A percentile compares a stretch with the other conserved stretches of the same genome.
Conservation (phyloP, 2,888 invertebrate species). For the Panopea generosa region DNA sequence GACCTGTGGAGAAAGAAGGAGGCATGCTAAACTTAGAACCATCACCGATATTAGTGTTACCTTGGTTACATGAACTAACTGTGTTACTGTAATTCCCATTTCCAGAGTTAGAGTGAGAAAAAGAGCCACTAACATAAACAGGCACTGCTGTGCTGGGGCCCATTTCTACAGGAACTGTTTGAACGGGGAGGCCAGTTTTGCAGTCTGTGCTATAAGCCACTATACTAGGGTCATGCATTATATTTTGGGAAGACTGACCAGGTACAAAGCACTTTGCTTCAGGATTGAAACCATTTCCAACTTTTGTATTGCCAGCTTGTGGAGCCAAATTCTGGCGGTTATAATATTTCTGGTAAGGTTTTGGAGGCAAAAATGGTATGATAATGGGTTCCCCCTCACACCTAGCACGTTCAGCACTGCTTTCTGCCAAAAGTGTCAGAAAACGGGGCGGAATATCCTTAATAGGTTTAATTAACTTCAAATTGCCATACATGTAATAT, state of each 20-base stretch:
- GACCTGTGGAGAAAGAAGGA: conserved; percentile 63
- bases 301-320: neutral
- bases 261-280: conserved; percentile 73
- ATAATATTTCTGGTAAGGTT: conserved; percentile 31
- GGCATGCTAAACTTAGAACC: conserved; percentile 63
- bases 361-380: conserved; percentile 65
- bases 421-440: conserved; percentile 75
- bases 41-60: conserved; percentile 57
- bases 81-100: conserved; percentile 26
- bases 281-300: conserved; percentile 61
- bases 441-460: conserved; percentile 83
- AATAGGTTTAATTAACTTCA: conserved; percentile 80
- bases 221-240: conserved; percentile 58
- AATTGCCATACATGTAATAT: conserved; percentile 81
- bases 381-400: conserved; percentile 81
- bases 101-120: conserved; percentile 26
- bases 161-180: neutral
- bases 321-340: neutral
- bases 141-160: neutral
- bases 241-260: conserved; percentile 32
- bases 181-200: neutral
- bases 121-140: neutral
- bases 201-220: conserved; percentile 39
- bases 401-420: conserved; percentile 75
- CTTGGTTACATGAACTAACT: conserved; percentile 27